Evolutionary conservation across 2,797 vertebrate species (phyloP), one percentile per base, ranked within the genome.

Genomic region (Synaphobranchus kaupii): DNA sequence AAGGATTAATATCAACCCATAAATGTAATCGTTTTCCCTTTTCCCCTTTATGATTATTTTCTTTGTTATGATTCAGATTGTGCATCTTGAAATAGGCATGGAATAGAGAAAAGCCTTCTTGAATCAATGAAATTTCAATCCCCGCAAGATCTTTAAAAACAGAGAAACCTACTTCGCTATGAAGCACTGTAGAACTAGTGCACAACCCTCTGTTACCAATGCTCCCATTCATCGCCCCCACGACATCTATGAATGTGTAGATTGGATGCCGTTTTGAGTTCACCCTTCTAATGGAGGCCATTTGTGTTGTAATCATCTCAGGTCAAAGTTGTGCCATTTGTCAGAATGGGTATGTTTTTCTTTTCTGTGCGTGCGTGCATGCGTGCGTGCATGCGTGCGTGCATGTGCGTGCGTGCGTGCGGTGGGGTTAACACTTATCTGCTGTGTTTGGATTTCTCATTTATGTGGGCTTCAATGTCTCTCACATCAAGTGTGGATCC

Each of bases 381-480:
- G 3, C 13, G 56, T 2, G 60, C 5, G 60, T 10, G 68, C 15
- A 1, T 34, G 17, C 12, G 31, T 34, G n/a, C 34, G 22, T n/a
- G 25, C 6, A 0, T 12, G 0, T 25, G 60, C 22, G 25, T 63
- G 60, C 9, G 6, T 25, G 25, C 5, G 22, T 28, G 68, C 15
- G 31, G 28, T 68, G 68, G 28, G 60, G 25, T 63, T 63, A 71
- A 44, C 20, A 47, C 31, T 39, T 39, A 20, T 20, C 28, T 73
- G n/a, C 34, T 22, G 44, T 80, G 76, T 80, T 44, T 8, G 44
- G 76, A 80, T 80, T 63, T 85, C 84, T 63, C 56, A 68, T 71
- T 47, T 56, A 58, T 60, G 50, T 47, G 15, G 71, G 85, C 85
- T 28, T 80, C 85, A 48, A 25, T 52, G 48, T 28, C 31, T 10